phyloP scores from a whole-genome alignment of 1,140 invertebrate species.

The Antheraea pernyi region DNA sequence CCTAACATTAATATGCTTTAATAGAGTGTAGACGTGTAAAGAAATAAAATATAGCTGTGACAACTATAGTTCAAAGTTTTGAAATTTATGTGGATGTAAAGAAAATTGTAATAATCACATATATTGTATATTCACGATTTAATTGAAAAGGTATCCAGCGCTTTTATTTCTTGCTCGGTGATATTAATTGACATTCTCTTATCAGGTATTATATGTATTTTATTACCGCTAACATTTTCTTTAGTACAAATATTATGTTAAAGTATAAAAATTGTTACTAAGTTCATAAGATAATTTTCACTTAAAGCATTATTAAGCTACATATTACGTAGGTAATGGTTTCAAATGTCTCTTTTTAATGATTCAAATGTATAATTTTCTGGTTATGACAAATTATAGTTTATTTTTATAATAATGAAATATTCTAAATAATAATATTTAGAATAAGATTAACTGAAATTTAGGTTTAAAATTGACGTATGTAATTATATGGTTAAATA shows the following conservation, averaged over 20 bases:
- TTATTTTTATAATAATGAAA: not conserved
- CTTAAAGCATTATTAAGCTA: slow-evolving; percentile 73
- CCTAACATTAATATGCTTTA: not conserved
- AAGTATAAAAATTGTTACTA: slow-evolving; percentile 58
- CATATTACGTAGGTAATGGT: slow-evolving; percentile 30
- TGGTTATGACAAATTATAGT: not conserved
- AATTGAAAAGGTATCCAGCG: slow-evolving; percentile 19
- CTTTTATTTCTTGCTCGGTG: slow-evolving; percentile 39
- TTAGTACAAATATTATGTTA: slow-evolving; percentile 57
- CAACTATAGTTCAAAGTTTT: not conserved
- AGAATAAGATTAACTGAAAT: no score
- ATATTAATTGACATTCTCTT: slow-evolving; percentile 70
- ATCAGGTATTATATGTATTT: slow-evolving; percentile 41
- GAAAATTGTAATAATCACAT: not conserved
- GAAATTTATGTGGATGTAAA: not conserved
- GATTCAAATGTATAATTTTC: not conserved
- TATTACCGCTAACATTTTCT: slow-evolving; percentile 49
- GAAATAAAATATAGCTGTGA: not conserved
- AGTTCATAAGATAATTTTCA: slow-evolving; percentile 74
- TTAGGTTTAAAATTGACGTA: not conserved
- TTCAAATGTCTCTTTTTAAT: not conserved
- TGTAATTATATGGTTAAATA: not conserved
- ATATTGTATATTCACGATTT: no score
- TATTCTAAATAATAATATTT: no score
- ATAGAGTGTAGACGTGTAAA: not conserved